Evolutionary conservation across 1,140 invertebrate genomes (phyloP), one percentile per base, ranked within the genome.

Genomic region (Glossosoma conforme): DNA sequence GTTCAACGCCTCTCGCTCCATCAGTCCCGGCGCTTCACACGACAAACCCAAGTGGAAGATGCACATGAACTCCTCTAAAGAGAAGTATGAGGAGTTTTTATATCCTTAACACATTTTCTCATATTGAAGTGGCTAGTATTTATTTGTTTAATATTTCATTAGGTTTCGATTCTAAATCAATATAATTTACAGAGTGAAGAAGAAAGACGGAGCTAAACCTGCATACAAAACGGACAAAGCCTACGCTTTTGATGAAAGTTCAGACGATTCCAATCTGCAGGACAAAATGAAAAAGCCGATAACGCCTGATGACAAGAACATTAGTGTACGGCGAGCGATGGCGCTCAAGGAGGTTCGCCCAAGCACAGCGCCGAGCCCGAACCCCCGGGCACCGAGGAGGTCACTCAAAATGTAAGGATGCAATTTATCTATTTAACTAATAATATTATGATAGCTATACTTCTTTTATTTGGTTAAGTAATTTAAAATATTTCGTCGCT

Each of bases 31-130:
- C 58, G 67, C 64, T 41, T 69, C 69, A 4, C 62, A 67, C 2
- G 71, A 75, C 49, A 74, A 72, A 53, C 70, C 73, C 25, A 78
- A 77, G 61, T 77, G 75, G 72, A 78, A 78, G 60, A 77, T 77
- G 76, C 74, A 75, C 43, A 75, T 77, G 68, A 75, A 68, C 52
- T 66, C 72, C 20, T 68, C 72, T 21, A 70, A 71, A 49, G 73
- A 72, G 40, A 65, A 69, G 74, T 76, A 50, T 67, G 28, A 24
- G 5, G 13, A 5, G 17, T 21, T 32, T 36, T 17, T 25, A 8
- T 30, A 42, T 42, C 6, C 25, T n/a, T n/a, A 28, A 28, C n/a
- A 8, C 6, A 8, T 28, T 28, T 44, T 44, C 2, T 44, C 19
- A 30, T 19, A 25, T 17, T 41, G 18, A 3, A 24, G 18, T 41